Base-by-base conservation (phyloP, 2,797 vertebrate species). In the Clarias platycephalus region DNA sequence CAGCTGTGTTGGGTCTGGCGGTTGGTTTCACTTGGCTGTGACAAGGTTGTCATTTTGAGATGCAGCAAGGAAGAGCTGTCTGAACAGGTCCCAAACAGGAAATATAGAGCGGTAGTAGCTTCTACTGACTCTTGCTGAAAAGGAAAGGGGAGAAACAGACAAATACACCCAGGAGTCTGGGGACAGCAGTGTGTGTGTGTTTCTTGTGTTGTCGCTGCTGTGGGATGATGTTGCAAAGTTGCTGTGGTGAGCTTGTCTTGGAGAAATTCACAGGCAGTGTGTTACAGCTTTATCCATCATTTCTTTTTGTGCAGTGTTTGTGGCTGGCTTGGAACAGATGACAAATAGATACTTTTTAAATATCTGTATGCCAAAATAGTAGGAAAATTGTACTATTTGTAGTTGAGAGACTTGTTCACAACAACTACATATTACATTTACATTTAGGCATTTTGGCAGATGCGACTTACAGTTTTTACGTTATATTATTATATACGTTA, bases 31-130 rank as follows among this genome's bases (percentile, higher is more conserved):
- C 84, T 71, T 86, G 74, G 57, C 24, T 18, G 60, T 86, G 83
- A 86, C 83, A 88, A 60, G 55, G 40, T 82, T 87, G 82, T 85
- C 74, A 84, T 81, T 62, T 80, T 75, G 55, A 85, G 63, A 85
- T 57, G 76, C 63, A 84, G 22, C 83, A 67, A 53, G 75, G 78
- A 53, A n/a, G 66, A 44, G 58, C 37, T 79, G 83, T 75, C 71
- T 78, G 72, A 85, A 80, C 60, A 74, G 44, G 83, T 78, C 72
- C 71, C 37, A 72, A 49, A 67, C 57, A 68, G 37, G 26, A 81
- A 81, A 80, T 86, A 75, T 80, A 62, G 62, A 86, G 68, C 78
- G 22, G 28, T 24, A 57, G 49, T 80, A 68, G 80, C 64, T 53
- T 15, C 57, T 58, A 80, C 7, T 60, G 70, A 37, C 31, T 40